A percentile compares a stretch with the other conserved stretches of the same genome.
Conservation (phyloP, 2,797 vertebrate genomes). For the Falco naumanni region DNA sequence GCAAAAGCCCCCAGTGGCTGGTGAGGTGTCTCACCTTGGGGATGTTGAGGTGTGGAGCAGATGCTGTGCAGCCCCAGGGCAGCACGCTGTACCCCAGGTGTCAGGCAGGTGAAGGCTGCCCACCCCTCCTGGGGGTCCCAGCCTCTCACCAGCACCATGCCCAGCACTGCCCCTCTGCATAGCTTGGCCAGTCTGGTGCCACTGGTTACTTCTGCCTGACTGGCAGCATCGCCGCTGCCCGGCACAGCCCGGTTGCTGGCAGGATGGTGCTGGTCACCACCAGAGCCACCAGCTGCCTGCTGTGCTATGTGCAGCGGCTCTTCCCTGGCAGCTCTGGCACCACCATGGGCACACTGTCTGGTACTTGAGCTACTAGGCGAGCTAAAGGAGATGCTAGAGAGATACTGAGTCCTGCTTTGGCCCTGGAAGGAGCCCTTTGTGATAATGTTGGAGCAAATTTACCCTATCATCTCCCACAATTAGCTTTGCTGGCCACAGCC, state of each 20-base stretch:
- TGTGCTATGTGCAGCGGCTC: fast-evolving
- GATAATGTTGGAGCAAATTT: background rate
- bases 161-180: fast-evolving
- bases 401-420: background rate
- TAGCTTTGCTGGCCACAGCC: background rate
- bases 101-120: fast-evolving
- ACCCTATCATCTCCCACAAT: background rate
- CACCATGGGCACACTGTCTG: fast-evolving
- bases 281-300: fast-evolving
- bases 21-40: background rate
- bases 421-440: background rate
- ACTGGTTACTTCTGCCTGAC: fast-evolving
- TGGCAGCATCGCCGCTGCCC: too few relatives aligned
- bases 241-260: background rate
- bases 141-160: background rate
- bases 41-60: background rate
- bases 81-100: fast-evolving
- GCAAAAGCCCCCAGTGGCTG: background rate
- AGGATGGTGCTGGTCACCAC: background rate
- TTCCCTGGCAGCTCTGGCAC: background rate
- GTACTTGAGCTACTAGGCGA: fast-evolving
- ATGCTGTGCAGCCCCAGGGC: background rate
- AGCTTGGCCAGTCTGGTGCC: background rate
- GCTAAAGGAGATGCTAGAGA: background rate
- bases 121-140: background rate